These are phyloP conservation scores for Cryptophagus acutangulus DNA, from an alignment of 2,888 invertebrate species.

Conservation along the genomic window DNA sequence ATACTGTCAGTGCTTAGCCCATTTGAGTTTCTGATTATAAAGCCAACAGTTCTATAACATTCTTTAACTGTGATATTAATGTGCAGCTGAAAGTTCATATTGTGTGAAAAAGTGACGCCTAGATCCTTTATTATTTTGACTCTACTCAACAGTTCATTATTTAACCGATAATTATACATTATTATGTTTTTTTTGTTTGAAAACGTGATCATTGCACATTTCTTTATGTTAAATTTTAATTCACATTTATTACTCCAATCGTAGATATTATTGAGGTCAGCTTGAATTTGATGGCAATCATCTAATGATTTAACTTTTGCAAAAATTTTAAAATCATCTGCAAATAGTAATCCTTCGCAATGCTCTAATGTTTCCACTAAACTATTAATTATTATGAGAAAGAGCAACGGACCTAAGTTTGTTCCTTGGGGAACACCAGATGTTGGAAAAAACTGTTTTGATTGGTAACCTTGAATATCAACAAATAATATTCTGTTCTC, in stretches of 20 bases:
- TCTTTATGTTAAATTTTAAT: constrained; percentile 5
- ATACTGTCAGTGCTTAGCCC: no score
- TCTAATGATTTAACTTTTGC: neutral
- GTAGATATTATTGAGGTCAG: neutral
- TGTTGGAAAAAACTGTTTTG: neutral
- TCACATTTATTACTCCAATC: constrained; percentile 6
- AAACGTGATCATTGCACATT: no score
- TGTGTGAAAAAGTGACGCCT: no score
- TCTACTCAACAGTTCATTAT: no score
- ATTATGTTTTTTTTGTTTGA: no score
- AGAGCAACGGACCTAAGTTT: constrained; percentile 7
- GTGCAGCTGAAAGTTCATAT: no score
- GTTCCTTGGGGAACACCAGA: constrained; percentile 10
- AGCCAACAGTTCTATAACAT: no score
- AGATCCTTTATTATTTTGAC: no score
- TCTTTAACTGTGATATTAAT: no score
- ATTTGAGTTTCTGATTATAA: no score
- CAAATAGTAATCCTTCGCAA: constrained; percentile 2
- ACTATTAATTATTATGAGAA: constrained; percentile 3
- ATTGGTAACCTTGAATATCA: neutral
- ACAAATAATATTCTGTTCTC: neutral
- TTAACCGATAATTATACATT: no score
- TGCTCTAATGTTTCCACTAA: no score
- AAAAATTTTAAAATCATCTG: constrained; percentile 7
- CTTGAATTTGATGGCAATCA: constrained; percentile 7